phyloP scores from a whole-genome alignment of 2,797 vertebrate species.

The Neopelma chrysocephalum region DNA sequence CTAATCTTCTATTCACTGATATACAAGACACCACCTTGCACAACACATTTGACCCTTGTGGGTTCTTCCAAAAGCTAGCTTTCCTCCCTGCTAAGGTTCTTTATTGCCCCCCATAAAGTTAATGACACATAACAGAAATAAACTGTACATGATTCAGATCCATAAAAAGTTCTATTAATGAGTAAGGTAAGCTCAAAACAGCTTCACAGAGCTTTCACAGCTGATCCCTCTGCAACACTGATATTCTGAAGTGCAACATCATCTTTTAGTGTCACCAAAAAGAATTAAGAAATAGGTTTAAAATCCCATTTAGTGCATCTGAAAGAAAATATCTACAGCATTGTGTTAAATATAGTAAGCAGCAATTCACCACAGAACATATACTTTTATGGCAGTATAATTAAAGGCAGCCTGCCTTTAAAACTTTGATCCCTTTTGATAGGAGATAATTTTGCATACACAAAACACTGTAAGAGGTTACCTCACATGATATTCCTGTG shows the following conservation, averaged over 20 bases:
- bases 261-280: neutral
- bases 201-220: neutral
- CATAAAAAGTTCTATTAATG: neutral
- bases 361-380: neutral
- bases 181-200: neutral
- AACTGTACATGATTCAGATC: neutral
- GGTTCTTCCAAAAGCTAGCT: neutral
- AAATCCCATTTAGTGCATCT: neutral
- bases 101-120: neutral
- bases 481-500: constrained; percentile 92
- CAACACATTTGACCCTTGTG: neutral
- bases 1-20: neutral
- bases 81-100: neutral
- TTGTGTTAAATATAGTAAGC: neutral
- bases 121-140: neutral
- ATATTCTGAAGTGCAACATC: neutral
- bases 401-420: neutral
- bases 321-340: neutral
- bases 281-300: neutral
- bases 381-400: neutral
- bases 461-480: constrained; percentile 51
- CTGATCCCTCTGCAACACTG: neutral
- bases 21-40: neutral
- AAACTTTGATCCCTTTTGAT: neutral
- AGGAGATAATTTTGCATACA: neutral